Conservation (phyloP, 30 jellyfish, hydroid and myxozoan genomes). For the Nemopilema nomurai region DNA sequence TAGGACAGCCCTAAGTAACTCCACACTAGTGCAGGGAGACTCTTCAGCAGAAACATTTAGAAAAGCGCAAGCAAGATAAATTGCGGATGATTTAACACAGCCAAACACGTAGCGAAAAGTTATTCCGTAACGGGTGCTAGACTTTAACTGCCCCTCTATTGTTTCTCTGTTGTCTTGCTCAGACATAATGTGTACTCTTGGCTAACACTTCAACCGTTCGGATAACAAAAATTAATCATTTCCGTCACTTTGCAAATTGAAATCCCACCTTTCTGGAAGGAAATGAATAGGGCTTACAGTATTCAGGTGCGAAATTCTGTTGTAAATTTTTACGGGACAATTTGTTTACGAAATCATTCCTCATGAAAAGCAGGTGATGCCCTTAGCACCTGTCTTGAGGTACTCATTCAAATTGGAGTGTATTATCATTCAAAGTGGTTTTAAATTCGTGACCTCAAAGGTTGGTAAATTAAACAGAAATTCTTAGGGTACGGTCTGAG, state of each 20-base stretch:
- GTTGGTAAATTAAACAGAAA: conserved; percentile 4
- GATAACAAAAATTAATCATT: no score
- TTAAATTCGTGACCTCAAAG: conserved; percentile 65
- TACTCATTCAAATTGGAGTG: conserved; percentile 3
- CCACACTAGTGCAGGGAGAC: no score
- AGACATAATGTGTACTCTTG: no score
- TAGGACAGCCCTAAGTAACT: no score
- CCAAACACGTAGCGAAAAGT: no score
- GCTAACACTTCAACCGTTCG: no score
- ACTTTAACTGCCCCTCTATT: no score
- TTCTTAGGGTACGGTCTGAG: conserved; percentile 49
- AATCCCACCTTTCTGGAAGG: neutral
- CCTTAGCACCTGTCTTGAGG: conserved; percentile 31
- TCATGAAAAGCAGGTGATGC: neutral
- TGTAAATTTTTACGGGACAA: neutral
- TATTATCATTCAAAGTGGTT: conserved; percentile 47
- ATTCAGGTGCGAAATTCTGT: neutral
- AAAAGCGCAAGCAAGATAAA: no score
- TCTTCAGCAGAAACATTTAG: no score
- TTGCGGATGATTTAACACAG: no score
- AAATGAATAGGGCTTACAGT: neutral
- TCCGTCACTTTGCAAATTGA: neutral
- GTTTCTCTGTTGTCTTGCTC: no score
- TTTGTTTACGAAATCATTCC: neutral
- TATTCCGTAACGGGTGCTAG: no score